Conservation (phyloP, 64 coral and sea anemone genomes). For the Pachyseris speciosa region DNA sequence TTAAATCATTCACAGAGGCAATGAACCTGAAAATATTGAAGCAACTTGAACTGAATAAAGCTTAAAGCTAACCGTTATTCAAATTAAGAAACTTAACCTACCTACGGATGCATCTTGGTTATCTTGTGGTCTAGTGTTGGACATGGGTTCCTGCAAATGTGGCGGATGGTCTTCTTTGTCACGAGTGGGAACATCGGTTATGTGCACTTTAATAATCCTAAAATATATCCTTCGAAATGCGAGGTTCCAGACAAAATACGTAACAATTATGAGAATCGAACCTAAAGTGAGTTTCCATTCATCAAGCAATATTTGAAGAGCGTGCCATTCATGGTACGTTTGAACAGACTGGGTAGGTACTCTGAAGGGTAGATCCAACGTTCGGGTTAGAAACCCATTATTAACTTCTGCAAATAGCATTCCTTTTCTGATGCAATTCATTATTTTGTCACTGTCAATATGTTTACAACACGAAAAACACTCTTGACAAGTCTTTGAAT, state of each 20-base stretch:
- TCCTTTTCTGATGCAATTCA: slow-evolving; percentile 21
- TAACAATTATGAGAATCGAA: too few species aligned
- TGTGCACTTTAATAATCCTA: background rate
- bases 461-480: slow-evolving; percentile 37
- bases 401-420: background rate
- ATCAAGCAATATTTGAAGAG: too few species aligned
- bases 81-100: too few species aligned
- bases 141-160: too few species aligned
- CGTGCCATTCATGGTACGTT: too few species aligned
- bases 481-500: background rate
- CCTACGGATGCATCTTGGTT: background rate
- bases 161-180: background rate
- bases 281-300: too few species aligned
- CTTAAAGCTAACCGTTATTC: too few species aligned
- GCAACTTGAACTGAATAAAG: too few species aligned
- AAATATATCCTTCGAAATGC: background rate
- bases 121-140: background rate
- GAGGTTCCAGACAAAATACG: too few species aligned
- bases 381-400: too few species aligned
- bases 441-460: background rate
- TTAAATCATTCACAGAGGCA: too few species aligned
- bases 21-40: too few species aligned
- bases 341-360: background rate
- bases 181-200: background rate
- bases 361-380: background rate